Evolutionary conservation across 2,888 invertebrate genomes (phyloP).

Genomic region (Escarpia spicata): DNA sequence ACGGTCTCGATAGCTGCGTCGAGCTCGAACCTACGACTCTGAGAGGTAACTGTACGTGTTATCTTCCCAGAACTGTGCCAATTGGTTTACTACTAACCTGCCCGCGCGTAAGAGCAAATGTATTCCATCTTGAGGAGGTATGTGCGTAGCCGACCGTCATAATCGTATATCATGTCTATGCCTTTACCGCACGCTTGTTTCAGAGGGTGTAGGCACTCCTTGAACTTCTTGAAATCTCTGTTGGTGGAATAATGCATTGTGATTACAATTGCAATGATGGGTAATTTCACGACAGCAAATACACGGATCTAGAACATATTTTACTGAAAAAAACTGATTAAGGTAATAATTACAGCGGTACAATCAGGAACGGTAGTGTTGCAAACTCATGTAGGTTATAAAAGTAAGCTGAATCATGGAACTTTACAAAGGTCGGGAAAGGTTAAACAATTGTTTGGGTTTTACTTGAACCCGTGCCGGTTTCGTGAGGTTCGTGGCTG

Average conservation of each 20-base stretch:
- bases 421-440: no score
- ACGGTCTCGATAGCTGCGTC: no score
- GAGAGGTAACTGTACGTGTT: background rate
- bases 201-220: constrained; percentile 21
- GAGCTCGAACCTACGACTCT: background rate
- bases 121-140: constrained; percentile 32
- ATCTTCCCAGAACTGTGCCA: background rate
- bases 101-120: constrained; percentile 28
- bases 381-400: no score
- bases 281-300: no score
- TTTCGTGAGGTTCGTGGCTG: no score
- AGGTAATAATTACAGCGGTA: no score
- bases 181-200: constrained; percentile 25
- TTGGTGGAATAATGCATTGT: background rate
- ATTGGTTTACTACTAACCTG: constrained; percentile 25
- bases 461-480: no score
- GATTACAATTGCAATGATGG: background rate
- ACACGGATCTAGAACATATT: no score
- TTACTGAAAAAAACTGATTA: no score
- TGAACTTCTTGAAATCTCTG: constrained; percentile 30
- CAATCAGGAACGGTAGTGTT: no score
- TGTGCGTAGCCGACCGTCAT: constrained; percentile 27
- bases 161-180: constrained; percentile 28
- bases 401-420: no score
- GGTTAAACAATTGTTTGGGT: no score